Base-by-base conservation (phyloP, 2,797 vertebrate species). In the Peromyscus nudipes region DNA sequence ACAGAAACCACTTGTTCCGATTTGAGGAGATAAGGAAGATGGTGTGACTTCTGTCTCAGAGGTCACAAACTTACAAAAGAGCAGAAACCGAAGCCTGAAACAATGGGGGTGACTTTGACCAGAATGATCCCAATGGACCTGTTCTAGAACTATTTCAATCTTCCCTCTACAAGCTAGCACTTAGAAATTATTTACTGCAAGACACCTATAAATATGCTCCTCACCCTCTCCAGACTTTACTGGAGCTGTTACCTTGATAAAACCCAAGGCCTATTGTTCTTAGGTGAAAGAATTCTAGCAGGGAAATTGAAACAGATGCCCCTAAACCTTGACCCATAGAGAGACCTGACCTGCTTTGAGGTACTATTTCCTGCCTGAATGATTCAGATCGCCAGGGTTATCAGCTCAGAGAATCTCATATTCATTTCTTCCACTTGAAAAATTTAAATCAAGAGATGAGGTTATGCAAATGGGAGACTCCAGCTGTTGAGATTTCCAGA, bases 351-450 rank as follows among this genome's bases (percentile, higher is more conserved):
- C 91, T 71, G 84, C 93, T 88, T 75, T n/a, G 23, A 94, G 87
- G 75, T 60, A 84, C 65, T 73, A 1, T 97, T 96, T 95, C 82
- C 92, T 92, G 73, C 85, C 71, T 94, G 77, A 94, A 69, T 92
- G 95, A 91, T 49, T 96, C 67, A 11, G 79, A 77, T 96, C 90
- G 95, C 94, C 64, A 94, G 89, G 79, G 92, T 80, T 91, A 84
- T 73, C 21, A 5, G 46, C 91, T 84, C 29, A 84, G 46, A 49
- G 73, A 89, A 86, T 95, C 95, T 92, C 94, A 92, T 83, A 89
- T 94, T 52, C 96, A 80, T 94, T 95, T 92, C 57, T 93, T 89
- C 85, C 37, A 52, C 81, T 86, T 91, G 95, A 87, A 94, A 97
- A 81, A 88, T 90, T 91, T 83, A 93, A 94, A 91, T 91, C 89